Base-by-base conservation (phyloP, 2,888 invertebrate genomes). In the Seira musarum region DNA sequence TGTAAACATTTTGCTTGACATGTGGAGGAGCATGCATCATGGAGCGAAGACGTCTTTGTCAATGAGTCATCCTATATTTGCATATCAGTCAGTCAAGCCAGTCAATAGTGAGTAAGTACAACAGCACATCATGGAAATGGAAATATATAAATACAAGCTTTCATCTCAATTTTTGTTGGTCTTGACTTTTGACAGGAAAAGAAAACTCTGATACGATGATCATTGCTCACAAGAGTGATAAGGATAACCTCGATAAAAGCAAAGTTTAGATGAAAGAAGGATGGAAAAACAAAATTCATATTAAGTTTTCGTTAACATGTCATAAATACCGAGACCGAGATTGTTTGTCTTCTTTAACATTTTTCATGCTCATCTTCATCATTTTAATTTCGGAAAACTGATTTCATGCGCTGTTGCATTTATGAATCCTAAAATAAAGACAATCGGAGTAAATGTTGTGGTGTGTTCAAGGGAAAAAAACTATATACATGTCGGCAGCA, bases 151-250 rank as follows among this genome's bases (percentile, higher is more conserved):
- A n/a, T n/a, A n/a, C 30, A 30, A 30, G 30, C 2, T 30, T 30
- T 30, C 30, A 30, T 30, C n/a, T 53, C 53, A 15, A 53, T 17
- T 17, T 15, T 17, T n/a, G 53, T 53, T 30, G 30, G 8, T 30
- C 30, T 30, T 30, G 30, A 53, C 53, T 53, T 17, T 53, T 53
- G 53, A 53, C 53, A 53, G 53, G n/a, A 53, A 53, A 53, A 53
- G 53, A 53, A 17, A 53, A 53, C 13, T 53, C 3, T 15, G 30
- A 30, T 53, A 53, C 3, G n/a, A 53, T 30, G 30, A 30, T 30
- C 30, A 30, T 2, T 30, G 30, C 30, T 30, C 30, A 30, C n/a
- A n/a, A n/a, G n/a, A n/a, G n/a, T 40, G 6, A 40, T 13, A 40
- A 40, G 13, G 6, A 40, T 40, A 40, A 8, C 13, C 15, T 53